Evolutionary conservation across 2,113 vertebrate genomes (phyloP).

Genomic region (Heterocephalus glaber): DNA sequence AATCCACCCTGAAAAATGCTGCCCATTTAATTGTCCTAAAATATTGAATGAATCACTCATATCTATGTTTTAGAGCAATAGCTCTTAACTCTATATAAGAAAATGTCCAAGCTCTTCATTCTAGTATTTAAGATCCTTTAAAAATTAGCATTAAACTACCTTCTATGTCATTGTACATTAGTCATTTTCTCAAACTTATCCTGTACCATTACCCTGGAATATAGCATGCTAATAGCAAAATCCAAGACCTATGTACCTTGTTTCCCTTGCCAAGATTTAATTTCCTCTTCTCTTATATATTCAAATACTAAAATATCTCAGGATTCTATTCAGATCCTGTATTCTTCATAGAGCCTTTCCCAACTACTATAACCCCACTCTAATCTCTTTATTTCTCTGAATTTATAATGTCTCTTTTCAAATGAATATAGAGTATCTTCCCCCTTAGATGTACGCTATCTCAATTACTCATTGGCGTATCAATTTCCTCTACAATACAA

Average conservation of each 20-base stretch:
- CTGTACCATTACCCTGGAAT: neutral
- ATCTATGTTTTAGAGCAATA: neutral
- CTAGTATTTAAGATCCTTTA: neutral
- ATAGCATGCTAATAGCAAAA: neutral
- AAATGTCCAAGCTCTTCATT: neutral
- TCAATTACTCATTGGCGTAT: conserved; percentile 41
- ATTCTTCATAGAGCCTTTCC: conserved; percentile 30
- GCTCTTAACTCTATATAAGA: neutral
- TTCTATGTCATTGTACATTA: neutral
- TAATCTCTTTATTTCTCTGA: conserved; percentile 40
- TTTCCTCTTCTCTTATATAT: neutral
- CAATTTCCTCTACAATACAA: neutral
- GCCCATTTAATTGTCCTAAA: neutral
- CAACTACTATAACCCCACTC: conserved; percentile 16
- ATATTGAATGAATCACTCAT: neutral
- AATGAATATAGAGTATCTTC: conserved; percentile 30
- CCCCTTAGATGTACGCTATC: neutral
- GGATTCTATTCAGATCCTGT: conserved; percentile 7
- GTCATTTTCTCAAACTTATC: neutral
- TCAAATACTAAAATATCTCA: conserved; percentile 27
- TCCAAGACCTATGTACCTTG: neutral
- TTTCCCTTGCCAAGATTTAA: conserved; percentile 45
- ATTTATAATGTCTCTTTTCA: conserved; percentile 21
- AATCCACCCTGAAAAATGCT: neutral
- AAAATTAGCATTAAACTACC: neutral